A percentile compares a stretch with the other conserved stretches of the same genome.
Conservation (phyloP, 1,140 invertebrate genomes). For the Aphidius gifuensis region DNA sequence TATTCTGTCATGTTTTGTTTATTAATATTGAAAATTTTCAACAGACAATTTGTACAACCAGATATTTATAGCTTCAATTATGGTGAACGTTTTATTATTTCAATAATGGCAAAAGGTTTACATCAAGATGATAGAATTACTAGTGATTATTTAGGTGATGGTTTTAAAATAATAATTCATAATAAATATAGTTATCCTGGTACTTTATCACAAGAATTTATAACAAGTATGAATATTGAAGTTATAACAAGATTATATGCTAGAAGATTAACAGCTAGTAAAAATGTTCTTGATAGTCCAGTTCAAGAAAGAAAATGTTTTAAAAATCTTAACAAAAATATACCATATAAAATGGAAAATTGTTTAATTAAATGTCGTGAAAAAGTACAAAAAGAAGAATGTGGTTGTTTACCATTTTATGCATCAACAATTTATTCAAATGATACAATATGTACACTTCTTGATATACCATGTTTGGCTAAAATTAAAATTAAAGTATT, state of each 20-base stretch:
- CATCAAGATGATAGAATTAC: not conserved
- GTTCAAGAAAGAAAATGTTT: conserved; percentile 23
- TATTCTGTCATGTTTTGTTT: not conserved
- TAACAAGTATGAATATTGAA: conserved; percentile 24
- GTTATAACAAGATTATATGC: conserved; percentile 26
- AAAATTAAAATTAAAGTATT: conserved; percentile 17
- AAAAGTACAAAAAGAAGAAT: conserved; percentile 7
- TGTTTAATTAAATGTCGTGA: conserved; percentile 30
- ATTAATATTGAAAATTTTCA: not conserved
- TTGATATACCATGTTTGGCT: conserved; percentile 28
- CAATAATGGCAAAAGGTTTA: not conserved
- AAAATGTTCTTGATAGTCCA: conserved; percentile 26
- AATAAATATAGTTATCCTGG: conserved; percentile 30
- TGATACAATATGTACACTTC: conserved; percentile 27
- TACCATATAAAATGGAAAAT: conserved; percentile 24
- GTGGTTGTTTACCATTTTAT: conserved; percentile 31
- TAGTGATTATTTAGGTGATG: conserved; percentile 22
- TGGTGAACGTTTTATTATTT: conserved; percentile 4
- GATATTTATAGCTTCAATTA: not conserved
- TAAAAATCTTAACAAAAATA: not conserved
- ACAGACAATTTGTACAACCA: too few relatives aligned
- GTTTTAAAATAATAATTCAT: conserved; percentile 31
- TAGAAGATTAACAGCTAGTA: conserved; percentile 25
- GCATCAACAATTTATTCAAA: not conserved
- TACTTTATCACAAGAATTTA: conserved; percentile 26